Conservation (phyloP, 2,113 vertebrate genomes). For the Plecturocebus donacophilus region DNA sequence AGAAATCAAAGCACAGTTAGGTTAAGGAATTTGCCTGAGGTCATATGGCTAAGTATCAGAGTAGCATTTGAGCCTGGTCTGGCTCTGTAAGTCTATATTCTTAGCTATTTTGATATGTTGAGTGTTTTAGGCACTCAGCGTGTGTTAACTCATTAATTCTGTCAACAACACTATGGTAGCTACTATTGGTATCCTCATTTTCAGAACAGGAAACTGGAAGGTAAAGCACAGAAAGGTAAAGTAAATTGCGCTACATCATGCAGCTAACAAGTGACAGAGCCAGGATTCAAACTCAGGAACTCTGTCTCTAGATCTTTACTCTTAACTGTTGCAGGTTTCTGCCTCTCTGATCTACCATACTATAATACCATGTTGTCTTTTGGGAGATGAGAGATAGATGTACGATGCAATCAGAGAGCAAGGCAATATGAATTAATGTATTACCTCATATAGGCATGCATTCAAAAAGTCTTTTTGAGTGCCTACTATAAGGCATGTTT, state of each 20-base stretch:
- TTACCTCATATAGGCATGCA: neutral
- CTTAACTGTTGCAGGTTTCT: neutral
- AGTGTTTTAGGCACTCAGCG: neutral
- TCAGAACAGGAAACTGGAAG: neutral
- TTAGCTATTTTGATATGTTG: neutral
- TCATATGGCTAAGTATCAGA: neutral
- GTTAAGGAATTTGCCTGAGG: neutral
- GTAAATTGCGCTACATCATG: neutral
- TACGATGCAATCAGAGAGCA: neutral
- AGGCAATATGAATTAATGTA: neutral
- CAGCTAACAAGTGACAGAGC: neutral
- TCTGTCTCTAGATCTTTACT: neutral
- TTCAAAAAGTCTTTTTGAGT: neutral
- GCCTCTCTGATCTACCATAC: neutral
- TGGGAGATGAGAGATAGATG: neutral
- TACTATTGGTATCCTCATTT: neutral
- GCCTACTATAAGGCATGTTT: neutral
- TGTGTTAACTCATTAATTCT: neutral
- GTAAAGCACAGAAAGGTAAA: neutral
- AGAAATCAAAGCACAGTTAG: neutral
- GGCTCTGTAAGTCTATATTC: too few relatives aligned
- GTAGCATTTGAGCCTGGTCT: neutral
- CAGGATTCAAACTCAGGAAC: neutral
- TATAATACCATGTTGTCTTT: neutral
- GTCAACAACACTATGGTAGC: neutral